Evolutionary conservation across 2,113 vertebrate species (phyloP).

Genomic region (Eptesicus fuscus): DNA sequence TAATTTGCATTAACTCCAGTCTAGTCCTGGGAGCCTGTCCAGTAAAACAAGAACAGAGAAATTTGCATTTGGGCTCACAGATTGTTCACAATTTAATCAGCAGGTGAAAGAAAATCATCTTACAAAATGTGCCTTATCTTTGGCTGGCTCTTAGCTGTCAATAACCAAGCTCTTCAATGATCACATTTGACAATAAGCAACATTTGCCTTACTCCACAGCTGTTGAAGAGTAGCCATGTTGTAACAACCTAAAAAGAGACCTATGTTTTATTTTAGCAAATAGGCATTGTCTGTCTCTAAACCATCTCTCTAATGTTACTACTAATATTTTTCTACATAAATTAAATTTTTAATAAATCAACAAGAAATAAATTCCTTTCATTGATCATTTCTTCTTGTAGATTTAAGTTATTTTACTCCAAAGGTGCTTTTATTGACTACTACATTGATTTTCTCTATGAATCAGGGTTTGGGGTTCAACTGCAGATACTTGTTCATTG

Average conservation of each 20-base stretch:
- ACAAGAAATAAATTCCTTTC: constrained; percentile 12
- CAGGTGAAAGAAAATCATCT: constrained; percentile 35
- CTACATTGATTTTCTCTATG: neutral
- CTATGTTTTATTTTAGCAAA: constrained; percentile 14
- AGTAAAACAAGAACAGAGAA: constrained; percentile 4
- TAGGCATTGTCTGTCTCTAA: neutral
- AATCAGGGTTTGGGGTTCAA: constrained; percentile 32
- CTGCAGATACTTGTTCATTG: constrained; percentile 56
- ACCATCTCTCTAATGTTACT: neutral
- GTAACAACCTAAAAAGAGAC: neutral
- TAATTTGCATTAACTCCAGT: constrained; percentile 49
- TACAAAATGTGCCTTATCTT: constrained; percentile 3
- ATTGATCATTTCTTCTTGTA: neutral
- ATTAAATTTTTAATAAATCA: constrained; percentile 36
- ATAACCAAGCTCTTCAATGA: neutral
- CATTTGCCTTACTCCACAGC: neutral
- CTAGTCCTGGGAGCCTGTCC: constrained; percentile 21
- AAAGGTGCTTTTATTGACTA: neutral
- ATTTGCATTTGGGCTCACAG: constrained; percentile 14
- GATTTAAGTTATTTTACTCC: neutral
- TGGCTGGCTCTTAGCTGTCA: neutral
- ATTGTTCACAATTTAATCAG: constrained; percentile 47
- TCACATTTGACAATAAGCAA: constrained; percentile 19
- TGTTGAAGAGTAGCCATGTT: neutral
- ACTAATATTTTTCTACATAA: neutral